phyloP scores from a whole-genome alignment of 2,113 vertebrate species.

The Nyctereutes procyonoides region DNA sequence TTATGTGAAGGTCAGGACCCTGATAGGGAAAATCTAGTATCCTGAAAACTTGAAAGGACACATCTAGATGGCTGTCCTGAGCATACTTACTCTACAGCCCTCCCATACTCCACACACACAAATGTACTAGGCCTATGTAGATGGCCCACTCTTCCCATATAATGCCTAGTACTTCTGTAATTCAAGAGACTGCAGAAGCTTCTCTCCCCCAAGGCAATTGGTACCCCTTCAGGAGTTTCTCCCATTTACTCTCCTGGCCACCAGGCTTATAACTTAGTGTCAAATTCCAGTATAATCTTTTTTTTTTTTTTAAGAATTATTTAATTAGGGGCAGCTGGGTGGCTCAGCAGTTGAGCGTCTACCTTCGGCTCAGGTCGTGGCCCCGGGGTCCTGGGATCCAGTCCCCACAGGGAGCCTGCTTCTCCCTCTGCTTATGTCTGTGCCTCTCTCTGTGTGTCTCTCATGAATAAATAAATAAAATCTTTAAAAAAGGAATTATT shows the following conservation, averaged over 20 bases:
- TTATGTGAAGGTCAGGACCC: neutral
- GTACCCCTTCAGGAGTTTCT: neutral
- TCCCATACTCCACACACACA: neutral
- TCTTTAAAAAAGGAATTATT: neutral
- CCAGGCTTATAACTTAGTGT: neutral
- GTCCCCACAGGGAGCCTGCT: too few relatives aligned
- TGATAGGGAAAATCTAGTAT: neutral
- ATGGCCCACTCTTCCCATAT: neutral
- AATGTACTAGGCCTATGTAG: neutral
- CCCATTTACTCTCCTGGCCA: neutral
- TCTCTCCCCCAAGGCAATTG: neutral
- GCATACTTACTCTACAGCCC: neutral
- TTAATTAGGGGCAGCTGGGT: neutral
- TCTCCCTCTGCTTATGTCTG: too few relatives aligned
- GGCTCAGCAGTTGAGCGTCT: too few relatives aligned
- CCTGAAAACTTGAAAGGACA: neutral
- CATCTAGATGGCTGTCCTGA: neutral
- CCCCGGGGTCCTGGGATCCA: too few relatives aligned
- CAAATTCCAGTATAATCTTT: neutral
- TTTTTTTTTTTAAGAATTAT: neutral
- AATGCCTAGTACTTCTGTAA: neutral
- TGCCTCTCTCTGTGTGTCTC: too few relatives aligned
- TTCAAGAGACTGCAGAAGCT: neutral
- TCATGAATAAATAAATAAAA: too few relatives aligned
- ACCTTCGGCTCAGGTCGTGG: too few relatives aligned